phyloP scores from a whole-genome alignment of 1,140 invertebrate species.

The Diuraphis noxia region DNA sequence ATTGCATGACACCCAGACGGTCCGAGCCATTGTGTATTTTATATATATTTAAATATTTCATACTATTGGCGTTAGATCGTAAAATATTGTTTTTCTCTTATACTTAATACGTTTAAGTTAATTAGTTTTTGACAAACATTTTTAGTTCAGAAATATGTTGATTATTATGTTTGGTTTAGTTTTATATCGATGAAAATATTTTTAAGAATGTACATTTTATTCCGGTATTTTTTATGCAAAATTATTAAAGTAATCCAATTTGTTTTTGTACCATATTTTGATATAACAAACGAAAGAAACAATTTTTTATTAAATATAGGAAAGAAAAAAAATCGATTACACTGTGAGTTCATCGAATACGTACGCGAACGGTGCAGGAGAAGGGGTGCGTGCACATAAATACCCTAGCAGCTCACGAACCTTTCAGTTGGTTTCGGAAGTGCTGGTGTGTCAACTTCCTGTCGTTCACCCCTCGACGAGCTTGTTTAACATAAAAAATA shows the following conservation, averaged over 20 bases:
- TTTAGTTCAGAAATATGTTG: background rate
- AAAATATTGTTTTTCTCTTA: background rate
- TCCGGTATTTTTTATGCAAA: background rate
- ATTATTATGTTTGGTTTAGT: background rate
- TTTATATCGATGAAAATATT: background rate
- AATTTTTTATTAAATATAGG: background rate
- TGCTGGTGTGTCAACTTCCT: background rate
- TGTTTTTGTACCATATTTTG: background rate
- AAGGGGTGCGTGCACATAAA: background rate
- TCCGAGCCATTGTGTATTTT: too few species aligned
- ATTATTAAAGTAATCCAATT: background rate
- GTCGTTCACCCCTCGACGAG: background rate
- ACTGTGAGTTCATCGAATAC: background rate
- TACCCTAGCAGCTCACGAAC: background rate
- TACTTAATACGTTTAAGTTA: background rate
- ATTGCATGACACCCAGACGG: background rate
- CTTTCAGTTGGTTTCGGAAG: slow-evolving; percentile 8
- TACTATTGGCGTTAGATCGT: background rate
- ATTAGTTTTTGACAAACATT: background rate
- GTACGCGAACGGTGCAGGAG: background rate
- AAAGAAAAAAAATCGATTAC: background rate
- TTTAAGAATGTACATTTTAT: background rate
- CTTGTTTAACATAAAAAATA: background rate
- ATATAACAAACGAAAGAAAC: background rate
- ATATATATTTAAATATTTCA: background rate